These are phyloP conservation scores for Apamea anceps DNA, from an alignment of 2,888 invertebrate species.

Conservation along the genomic window DNA sequence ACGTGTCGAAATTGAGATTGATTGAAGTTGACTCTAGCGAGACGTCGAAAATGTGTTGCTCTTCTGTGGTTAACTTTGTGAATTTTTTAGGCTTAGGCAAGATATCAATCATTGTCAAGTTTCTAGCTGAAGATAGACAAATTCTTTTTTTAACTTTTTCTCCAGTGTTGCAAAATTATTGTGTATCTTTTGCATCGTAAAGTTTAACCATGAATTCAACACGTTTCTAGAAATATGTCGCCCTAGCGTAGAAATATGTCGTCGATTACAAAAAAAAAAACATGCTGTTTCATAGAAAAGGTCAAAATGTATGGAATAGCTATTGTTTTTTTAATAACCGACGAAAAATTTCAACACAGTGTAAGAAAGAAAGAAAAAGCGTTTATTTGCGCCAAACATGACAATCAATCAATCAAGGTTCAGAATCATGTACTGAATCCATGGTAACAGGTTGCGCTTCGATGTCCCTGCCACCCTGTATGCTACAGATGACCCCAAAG, in stretches of 20 bases:
- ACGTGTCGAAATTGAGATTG: constrained; percentile 63
- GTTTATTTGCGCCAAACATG: too few relatives aligned
- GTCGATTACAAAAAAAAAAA: too few relatives aligned
- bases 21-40: constrained; percentile 45
- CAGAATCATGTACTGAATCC: too few relatives aligned
- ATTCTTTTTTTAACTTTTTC: constrained; percentile 9
- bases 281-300: too few relatives aligned
- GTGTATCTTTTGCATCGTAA: neutral
- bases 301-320: too few relatives aligned
- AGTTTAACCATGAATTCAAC: neutral
- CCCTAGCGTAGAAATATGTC: too few relatives aligned
- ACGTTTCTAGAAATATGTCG: too few relatives aligned
- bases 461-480: neutral
- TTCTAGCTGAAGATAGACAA: constrained; percentile 11
- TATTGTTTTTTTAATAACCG: too few relatives aligned
- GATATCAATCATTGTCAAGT: constrained; percentile 33
- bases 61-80: constrained; percentile 25
- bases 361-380: too few relatives aligned
- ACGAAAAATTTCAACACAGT: too few relatives aligned
- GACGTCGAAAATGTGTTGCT: constrained; percentile 33
- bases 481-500: neutral
- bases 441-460: too few relatives aligned
- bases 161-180: neutral
- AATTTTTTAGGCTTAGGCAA: constrained; percentile 25
- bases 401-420: too few relatives aligned